Base-by-base conservation (phyloP, 23 tunicate genomes). In the Trididemnum miniatum region DNA sequence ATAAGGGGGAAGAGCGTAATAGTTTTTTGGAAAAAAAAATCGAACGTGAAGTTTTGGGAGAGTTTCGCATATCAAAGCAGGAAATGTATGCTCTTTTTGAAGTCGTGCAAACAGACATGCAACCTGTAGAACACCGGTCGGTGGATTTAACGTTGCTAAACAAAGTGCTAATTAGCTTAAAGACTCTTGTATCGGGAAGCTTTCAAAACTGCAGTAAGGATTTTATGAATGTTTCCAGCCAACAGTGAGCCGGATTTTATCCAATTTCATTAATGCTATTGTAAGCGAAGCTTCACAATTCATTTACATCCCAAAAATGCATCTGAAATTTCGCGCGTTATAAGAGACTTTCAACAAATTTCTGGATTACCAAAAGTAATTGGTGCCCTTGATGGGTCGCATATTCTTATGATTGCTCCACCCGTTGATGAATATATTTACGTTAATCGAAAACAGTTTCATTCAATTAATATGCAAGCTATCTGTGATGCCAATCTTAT, bases 381-480 rank as follows among this genome's bases (percentile, higher is more conserved):
- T 12, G 62, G 80, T 12, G 24, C 3, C 5, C 65, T 65, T 36
- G 67, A 83, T 54, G 80, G 87, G 3, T 31, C 69, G 1, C 79
- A 50, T 26, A 51, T 83, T 72, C 69, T 50, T 33, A 83, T 83
- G 23, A 51, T 72, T 51, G 87, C 71, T 31, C 80, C 80, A 72
- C 34, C 15, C 37, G 35, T 71, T 31, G 87, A 83, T 35, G 40
- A 83, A 51, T 65, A 50, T 54, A 63, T 54, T 36, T 83, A 35
- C 39, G 87, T 83, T 24, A 67, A 82, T 26, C 52, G 85, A 67
- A 82, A 27, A 76, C n/a, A 76, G 5, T 82, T 67, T 82, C 87
- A 83, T 83, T 83, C 87, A 0, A 83, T 83, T 20, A 72, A 83
- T 52, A 69, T 83, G 50, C 87, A 83, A 40, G 80, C 54, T 71